Conservation (phyloP, 53 echinoderm and acorn worm genomes). For the Zoroaster sp. region DNA sequence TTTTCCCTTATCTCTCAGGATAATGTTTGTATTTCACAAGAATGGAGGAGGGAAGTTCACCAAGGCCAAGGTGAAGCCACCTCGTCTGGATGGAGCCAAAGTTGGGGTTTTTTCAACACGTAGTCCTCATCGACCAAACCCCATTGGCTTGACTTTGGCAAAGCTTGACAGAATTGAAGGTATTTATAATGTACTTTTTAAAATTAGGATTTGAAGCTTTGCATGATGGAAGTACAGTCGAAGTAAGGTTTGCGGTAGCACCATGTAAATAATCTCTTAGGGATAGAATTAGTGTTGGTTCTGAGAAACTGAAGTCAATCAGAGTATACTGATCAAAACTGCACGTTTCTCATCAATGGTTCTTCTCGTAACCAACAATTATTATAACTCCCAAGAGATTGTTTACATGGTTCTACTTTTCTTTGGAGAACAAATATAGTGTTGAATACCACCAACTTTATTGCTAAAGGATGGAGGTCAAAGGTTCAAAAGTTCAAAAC, state of each 20-base stretch:
- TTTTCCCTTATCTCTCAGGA: constrained; percentile 50
- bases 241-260: too few species aligned
- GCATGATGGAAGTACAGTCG: too few species aligned
- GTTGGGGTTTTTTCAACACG: constrained; percentile 89
- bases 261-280: too few species aligned
- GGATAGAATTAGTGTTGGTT: neutral
- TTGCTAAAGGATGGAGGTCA: too few species aligned
- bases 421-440: neutral
- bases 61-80: constrained; percentile 96
- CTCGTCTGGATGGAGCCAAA: constrained; percentile 85
- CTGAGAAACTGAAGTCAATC: neutral
- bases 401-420: too few species aligned
- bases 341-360: too few species aligned
- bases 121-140: constrained; percentile 94
- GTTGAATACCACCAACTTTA: neutral
- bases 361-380: too few species aligned
- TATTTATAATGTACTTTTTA: neutral
- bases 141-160: constrained; percentile 87
- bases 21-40: constrained; percentile 86
- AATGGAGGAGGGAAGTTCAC: constrained; percentile 70
- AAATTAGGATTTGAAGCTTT: too few species aligned
- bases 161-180: constrained; percentile 86
- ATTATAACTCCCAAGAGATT: too few species aligned
- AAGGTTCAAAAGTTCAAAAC: too few species aligned
- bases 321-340: too few species aligned